Conservation (phyloP, 2,888 invertebrate genomes). For the Lycia hirtaria region DNA sequence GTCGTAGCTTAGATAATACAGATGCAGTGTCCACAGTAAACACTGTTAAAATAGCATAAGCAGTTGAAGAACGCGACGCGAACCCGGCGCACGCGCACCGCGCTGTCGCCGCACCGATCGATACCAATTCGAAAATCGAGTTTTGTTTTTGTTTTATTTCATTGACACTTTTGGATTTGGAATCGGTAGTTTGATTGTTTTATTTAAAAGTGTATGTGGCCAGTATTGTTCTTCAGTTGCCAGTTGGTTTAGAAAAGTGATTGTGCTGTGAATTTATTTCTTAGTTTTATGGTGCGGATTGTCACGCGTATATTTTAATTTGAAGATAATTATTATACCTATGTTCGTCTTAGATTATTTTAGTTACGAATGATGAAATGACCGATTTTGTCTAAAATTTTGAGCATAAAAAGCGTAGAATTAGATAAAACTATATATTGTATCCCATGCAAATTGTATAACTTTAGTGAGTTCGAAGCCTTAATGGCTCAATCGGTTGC, state of each 20-base stretch:
- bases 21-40: constrained; percentile 45
- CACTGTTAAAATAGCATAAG: constrained; percentile 47
- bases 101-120: constrained; percentile 30
- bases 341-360: no score
- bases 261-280: constrained; percentile 38
- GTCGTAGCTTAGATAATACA: constrained; percentile 53
- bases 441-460: no score
- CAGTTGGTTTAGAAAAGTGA: neutral
- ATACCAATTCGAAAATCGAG: constrained; percentile 35
- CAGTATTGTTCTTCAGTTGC: constrained; percentile 4
- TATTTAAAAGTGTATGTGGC: constrained; percentile 14
- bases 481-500: no score
- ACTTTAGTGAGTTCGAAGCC: no score
- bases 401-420: no score
- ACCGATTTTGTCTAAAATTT: neutral
- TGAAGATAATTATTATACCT: no score
- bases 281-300: constrained; percentile 33
- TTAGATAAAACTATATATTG: no score
- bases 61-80: constrained; percentile 79
- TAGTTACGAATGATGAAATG: no score
- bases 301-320: neutral
- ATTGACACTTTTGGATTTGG: constrained; percentile 24
- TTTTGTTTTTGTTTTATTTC: constrained; percentile 23
- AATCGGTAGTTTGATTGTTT: constrained; percentile 33
- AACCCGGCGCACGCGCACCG: constrained; percentile 74